A percentile compares a stretch with the other conserved stretches of the same genome.
Evolutionary conservation across 2,113 vertebrate species (phyloP).

Genomic region (Eublepharis macularius): DNA sequence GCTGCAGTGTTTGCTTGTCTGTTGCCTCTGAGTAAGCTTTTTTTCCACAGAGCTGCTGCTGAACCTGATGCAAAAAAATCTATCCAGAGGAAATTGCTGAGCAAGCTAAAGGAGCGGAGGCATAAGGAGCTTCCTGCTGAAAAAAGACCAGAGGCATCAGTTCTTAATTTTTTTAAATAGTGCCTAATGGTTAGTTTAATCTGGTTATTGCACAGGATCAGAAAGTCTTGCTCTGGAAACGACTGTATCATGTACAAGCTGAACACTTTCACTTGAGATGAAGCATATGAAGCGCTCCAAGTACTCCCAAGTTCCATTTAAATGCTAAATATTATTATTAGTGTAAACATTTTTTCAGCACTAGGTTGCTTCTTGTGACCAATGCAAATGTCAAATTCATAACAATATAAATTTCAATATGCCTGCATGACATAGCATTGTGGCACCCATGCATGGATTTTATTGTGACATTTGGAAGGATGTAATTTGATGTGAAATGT

Average conservation of each 20-base stretch:
- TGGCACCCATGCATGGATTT: not conserved
- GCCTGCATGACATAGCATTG: not conserved
- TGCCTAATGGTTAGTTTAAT: not conserved
- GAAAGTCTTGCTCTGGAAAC: not conserved
- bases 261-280: not conserved
- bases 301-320: not conserved
- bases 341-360: not conserved
- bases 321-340: not conserved
- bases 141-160: not conserved
- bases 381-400: not conserved
- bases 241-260: not conserved
- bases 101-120: not conserved
- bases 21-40: not conserved
- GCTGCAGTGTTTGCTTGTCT: not conserved
- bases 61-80: not conserved
- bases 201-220: not conserved
- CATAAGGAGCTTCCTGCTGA: not conserved
- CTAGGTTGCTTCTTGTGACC: not conserved
- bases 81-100: not conserved
- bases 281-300: not conserved
- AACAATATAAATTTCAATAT: not conserved
- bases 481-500: not conserved
- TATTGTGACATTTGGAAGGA: not conserved
- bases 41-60: not conserved
- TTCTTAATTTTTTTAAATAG: slow-evolving; percentile 3